Evolutionary conservation across 2,888 invertebrate genomes (phyloP), one percentile per base, ranked within the genome.

Genomic region (Drosophila antonietae): DNA sequence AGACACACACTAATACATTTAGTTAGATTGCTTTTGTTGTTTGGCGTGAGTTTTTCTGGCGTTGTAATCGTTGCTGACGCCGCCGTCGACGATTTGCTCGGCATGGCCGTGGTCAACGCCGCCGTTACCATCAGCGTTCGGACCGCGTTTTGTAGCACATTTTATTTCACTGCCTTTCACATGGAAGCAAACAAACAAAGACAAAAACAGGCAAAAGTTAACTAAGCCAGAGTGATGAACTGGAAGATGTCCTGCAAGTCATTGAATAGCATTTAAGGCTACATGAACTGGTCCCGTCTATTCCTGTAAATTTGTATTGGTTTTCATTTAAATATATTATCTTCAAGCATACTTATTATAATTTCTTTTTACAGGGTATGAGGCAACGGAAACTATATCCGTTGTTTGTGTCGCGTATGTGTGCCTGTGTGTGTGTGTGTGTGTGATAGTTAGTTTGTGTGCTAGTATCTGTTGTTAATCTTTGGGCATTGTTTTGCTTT

Each of bases 401-500:
- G 67, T 63, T 65, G 69, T 67, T 70, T 64, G 35, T 64, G 52
- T 70, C 56, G 52, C 59, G n/a, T 61, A 20, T 56, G 37, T 46
- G 52, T 41, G 44, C 20, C 20, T 20, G 20, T 44, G 44, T 12
- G 44, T 74, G 41, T 20, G 20, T 44, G 44, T 12, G 44, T 74
- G 41, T 63, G 68, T 64, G 46, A 31, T 49, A 33, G 49, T 51
- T 51, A 51, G 51, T 33, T 18, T 61, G 37, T 65, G 39, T 58
- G 55, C 20, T 46, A 46, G 62, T 88, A 71, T 82, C 82, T 72
- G 78, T 76, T 85, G 80, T 83, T 89, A 89, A 88, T 89, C 88
- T 86, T 82, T 82, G 69, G 53, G 52, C 79, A 89, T 80, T 89
- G 90, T 88, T 89, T 88, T 81, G 88, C 81, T 81, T 79, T 76